Base-by-base conservation (phyloP, 2,888 invertebrate species). In the Folsomia manolachei region DNA sequence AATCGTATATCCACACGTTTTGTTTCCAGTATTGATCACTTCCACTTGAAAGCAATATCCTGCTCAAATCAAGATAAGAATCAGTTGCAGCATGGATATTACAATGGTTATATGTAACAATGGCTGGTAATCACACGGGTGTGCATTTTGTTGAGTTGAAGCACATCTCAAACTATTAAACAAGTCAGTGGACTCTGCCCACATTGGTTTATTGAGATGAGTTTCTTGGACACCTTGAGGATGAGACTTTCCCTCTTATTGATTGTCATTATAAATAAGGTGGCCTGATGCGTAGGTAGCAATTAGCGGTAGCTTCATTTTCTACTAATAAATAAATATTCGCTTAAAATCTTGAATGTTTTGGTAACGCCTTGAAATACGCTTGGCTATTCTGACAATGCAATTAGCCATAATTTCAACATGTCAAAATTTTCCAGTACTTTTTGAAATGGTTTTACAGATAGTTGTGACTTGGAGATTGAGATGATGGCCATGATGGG, bases 181-280 rank as follows among this genome's bases (percentile, higher is more conserved):
- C 27, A 63, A 63, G 27, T 63, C 63, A 63, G 27, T 63, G 63
- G 63, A 27, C 63, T 63, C 63, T 26, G 27, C 63, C 63, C 63
- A 63, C 63, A 18, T 19, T 63, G n/a, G 18, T 63, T 63, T 63
- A 63, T n/a, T 26, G 27, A 27, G 14, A 27, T 27, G 27, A n/a
- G 19, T 25, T 18, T 63, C 14, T 1, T 24, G 21, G 14, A 14
- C 62, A 62, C 2, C n/a, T 60, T 60, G 25, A 14, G 2, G 62
- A 62, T 62, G 62, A 39, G 39, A 39, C 39, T 39, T 39, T 39
- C 39, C 19, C 56, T 56, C 56, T 19, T 18, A 56, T 56, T 56
- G 56, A 56, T 56, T 56, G 56, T 56, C 56, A 56, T 56, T 56
- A 56, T 56, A 56, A 56, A 56, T 56, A 56, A 56, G 21, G 19